Conservation (phyloP, 2,888 invertebrate species). For the Syrista parreyssii region DNA sequence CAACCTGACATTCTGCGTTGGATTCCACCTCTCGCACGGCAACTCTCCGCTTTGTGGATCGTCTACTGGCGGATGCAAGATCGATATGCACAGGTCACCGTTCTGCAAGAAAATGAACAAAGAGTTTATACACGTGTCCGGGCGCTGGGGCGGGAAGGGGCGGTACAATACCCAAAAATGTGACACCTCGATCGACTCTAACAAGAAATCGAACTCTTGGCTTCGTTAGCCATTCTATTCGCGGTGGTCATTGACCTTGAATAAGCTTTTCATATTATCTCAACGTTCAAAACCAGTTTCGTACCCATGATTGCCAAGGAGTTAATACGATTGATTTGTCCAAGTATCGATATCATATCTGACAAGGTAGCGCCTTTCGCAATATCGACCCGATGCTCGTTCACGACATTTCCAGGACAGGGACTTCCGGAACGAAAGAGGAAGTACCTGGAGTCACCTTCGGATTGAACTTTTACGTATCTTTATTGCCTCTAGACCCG, state of each 20-base stretch:
- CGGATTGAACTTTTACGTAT: not conserved
- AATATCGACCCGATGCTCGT: not conserved
- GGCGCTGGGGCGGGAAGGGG: not conserved
- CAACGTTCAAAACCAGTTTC: not conserved
- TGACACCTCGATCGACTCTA: not conserved
- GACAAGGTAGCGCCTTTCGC: not conserved
- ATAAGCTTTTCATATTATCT: not conserved
- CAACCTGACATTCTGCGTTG: constrained; percentile 95
- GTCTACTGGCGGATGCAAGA: constrained; percentile 98
- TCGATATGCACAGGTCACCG: constrained; percentile 99
- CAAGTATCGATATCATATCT: not conserved
- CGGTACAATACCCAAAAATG: not conserved
- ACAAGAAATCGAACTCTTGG: not conserved
- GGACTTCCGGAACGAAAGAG: not conserved
- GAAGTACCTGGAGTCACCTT: not conserved
- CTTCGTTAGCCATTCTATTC: not conserved
- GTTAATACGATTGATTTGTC: not conserved
- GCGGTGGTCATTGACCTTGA: not conserved
- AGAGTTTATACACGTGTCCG: not conserved
- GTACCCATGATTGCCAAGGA: not conserved
- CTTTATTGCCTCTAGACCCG: not conserved
- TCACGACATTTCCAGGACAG: not conserved
- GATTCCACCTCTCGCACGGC: constrained; percentile 99
- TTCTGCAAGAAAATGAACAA: constrained; percentile 74
- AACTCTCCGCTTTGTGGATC: constrained; percentile 99